These are phyloP conservation scores for Amyelois transitella DNA, from an alignment of 1,140 invertebrate genomes.

Conservation along the genomic window DNA sequence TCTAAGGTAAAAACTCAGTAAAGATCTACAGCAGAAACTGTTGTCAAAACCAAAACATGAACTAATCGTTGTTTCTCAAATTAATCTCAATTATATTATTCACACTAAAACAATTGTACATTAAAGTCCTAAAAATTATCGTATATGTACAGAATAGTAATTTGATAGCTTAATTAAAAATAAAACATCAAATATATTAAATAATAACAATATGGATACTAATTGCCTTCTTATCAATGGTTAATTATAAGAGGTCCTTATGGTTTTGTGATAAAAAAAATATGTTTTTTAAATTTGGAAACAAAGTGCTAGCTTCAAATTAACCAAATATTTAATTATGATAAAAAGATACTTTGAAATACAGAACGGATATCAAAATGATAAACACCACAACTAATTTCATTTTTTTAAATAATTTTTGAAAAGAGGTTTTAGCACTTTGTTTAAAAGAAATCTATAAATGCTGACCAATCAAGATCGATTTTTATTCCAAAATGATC, in stretches of 20 bases:
- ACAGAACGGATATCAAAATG: background rate
- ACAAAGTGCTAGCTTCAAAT: conserved; percentile 41
- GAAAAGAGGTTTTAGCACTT: conserved; percentile 50
- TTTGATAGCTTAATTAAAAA: conserved; percentile 72
- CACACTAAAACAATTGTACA: conserved; percentile 74
- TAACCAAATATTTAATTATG: conserved; percentile 12
- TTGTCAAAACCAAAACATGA: conserved; percentile 36
- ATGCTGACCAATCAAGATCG: conserved; percentile 30
- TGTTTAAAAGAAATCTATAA: conserved; percentile 29
- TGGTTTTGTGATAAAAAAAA: conserved; percentile 69
- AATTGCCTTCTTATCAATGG: conserved; percentile 74
- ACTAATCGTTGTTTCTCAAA: conserved; percentile 52
- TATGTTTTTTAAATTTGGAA: conserved; percentile 24
- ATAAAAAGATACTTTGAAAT: conserved; percentile 14
- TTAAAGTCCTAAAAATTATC: conserved; percentile 67
- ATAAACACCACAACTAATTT: conserved; percentile 11
- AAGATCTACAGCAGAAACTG: conserved; percentile 53
- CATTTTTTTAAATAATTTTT: conserved; percentile 15
- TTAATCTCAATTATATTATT: conserved; percentile 69
- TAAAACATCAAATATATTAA: conserved; percentile 76
- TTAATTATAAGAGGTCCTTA: conserved; percentile 76
- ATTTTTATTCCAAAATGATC: conserved; percentile 26
- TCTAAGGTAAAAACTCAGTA: conserved; percentile 42
- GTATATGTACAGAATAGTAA: conserved; percentile 69
- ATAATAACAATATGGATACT: conserved; percentile 75